phyloP scores from a whole-genome alignment of 2,113 vertebrate species.

The Mesitornis unicolor region DNA sequence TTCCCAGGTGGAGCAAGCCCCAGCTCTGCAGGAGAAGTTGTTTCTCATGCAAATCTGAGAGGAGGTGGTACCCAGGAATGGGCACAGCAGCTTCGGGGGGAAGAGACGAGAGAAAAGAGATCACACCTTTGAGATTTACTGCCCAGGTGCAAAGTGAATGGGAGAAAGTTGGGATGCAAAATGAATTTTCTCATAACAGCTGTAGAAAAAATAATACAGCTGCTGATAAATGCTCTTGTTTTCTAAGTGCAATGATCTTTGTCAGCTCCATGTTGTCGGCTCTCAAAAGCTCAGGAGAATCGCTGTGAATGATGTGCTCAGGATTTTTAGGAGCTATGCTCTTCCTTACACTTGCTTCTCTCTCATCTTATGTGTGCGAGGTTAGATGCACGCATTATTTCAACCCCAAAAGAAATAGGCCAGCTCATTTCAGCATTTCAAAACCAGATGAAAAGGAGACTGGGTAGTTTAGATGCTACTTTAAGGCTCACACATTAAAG shows the following conservation, averaged over 20 bases:
- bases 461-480: background rate
- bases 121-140: background rate
- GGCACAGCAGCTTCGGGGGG: background rate
- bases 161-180: background rate
- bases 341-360: background rate
- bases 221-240: background rate
- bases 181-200: background rate
- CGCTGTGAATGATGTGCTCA: background rate
- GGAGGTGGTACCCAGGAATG: background rate
- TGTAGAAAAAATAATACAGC: background rate
- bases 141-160: background rate
- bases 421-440: background rate
- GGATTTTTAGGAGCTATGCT: background rate
- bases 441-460: background rate
- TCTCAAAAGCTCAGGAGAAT: background rate
- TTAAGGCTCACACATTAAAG: background rate
- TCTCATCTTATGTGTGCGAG: background rate
- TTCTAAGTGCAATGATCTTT: background rate
- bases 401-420: background rate
- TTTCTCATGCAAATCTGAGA: background rate
- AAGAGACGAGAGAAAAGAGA: background rate
- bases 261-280: background rate
- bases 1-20: background rate
- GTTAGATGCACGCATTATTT: background rate
- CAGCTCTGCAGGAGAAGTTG: background rate